phyloP scores from a whole-genome alignment of 2,797 vertebrate species.

The Anniella stebbinsi region DNA sequence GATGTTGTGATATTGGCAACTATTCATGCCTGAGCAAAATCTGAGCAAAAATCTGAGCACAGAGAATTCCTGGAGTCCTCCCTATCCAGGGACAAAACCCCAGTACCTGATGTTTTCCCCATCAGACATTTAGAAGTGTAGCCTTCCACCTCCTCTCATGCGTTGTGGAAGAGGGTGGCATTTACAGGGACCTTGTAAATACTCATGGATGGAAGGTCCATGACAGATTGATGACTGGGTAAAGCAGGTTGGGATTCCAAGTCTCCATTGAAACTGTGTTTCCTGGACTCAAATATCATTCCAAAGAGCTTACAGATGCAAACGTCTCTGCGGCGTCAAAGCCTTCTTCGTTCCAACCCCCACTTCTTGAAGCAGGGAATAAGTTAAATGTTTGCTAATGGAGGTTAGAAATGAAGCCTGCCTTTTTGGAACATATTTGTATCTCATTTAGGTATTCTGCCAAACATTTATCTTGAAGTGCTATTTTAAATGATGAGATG shows the following conservation, averaged over 20 bases:
- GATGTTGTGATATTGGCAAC: too few relatives aligned
- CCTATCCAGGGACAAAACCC: not conserved
- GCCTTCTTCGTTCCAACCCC: not conserved
- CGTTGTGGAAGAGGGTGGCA: too few relatives aligned
- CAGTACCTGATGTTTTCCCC: not conserved
- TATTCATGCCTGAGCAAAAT: not conserved
- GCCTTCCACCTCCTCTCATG: not conserved
- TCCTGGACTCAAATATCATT: not conserved
- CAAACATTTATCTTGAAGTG: constrained; percentile 17
- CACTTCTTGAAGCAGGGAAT: not conserved
- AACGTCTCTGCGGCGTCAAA: not conserved
- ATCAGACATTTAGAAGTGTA: not conserved
- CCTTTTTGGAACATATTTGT: not conserved
- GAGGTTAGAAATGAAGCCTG: constrained; percentile 24
- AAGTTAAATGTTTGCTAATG: not conserved
- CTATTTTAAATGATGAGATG: constrained; percentile 20
- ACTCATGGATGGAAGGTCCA: not conserved
- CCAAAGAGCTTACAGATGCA: not conserved
- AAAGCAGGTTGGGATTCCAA: not conserved
- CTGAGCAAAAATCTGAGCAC: too few relatives aligned
- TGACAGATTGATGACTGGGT: not conserved
- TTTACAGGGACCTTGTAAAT: not conserved
- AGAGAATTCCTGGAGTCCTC: not conserved
- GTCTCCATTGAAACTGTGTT: not conserved
- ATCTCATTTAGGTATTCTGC: constrained; percentile 17